phyloP scores from a whole-genome alignment of 1,140 invertebrate genomes.

The Pogonomyrmex barbatus region DNA sequence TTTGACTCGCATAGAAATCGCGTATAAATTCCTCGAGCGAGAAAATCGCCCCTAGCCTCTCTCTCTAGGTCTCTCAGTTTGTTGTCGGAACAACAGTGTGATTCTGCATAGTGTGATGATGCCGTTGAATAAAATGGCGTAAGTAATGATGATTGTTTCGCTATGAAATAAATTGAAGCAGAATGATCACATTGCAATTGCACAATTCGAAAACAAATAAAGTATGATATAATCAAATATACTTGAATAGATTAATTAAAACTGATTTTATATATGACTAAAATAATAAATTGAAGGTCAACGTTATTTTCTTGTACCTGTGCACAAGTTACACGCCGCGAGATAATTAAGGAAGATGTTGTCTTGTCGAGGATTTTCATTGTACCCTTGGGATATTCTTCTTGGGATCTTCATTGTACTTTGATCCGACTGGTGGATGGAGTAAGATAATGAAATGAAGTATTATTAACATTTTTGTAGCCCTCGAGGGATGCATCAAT shows the following conservation, averaged over 20 bases:
- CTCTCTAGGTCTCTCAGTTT: neutral
- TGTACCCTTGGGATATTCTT: constrained; percentile 51
- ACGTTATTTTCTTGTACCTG: neutral
- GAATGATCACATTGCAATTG: neutral
- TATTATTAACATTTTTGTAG: constrained; percentile 65
- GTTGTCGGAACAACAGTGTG: neutral
- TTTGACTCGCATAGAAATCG: neutral
- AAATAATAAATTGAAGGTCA: neutral
- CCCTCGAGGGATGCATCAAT: constrained; percentile 52
- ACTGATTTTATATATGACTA: neutral
- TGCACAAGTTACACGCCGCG: neutral
- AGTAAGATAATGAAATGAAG: constrained; percentile 62
- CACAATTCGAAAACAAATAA: neutral
- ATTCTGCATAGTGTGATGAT: neutral
- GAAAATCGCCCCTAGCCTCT: neutral
- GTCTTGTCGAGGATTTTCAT: constrained; percentile 47
- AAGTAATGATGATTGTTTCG: neutral
- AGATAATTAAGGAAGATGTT: constrained; percentile 62
- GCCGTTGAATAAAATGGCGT: neutral
- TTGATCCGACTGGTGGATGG: constrained; percentile 43
- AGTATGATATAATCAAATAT: neutral
- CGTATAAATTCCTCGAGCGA: neutral
- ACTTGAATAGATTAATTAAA: neutral
- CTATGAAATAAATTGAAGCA: neutral
- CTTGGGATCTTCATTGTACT: constrained; percentile 54